phyloP scores from a whole-genome alignment of 2,888 invertebrate species.

The Nezara viridula region DNA sequence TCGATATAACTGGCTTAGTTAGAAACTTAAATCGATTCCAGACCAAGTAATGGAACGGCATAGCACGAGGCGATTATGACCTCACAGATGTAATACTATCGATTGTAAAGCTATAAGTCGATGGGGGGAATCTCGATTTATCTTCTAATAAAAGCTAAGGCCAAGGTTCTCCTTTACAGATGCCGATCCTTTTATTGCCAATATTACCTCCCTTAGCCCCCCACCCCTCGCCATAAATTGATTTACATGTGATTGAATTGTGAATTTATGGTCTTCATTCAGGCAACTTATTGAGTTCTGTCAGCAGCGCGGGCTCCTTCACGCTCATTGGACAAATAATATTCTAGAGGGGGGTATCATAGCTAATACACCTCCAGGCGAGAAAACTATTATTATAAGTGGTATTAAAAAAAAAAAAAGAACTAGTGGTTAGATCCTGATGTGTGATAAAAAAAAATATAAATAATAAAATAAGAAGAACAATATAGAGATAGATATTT shows the following conservation, averaged over 20 bases:
- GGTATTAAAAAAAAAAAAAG: too few species aligned
- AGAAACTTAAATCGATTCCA: not conserved
- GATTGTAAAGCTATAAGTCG: not conserved
- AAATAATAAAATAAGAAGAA: too few species aligned
- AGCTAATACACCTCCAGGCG: not conserved
- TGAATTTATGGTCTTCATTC: slow-evolving; percentile 37
- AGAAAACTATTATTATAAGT: not conserved
- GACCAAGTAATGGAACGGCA: not conserved
- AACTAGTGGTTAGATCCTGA: too few species aligned
- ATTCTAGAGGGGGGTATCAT: not conserved
- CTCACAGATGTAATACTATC: not conserved
- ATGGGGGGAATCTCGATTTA: slow-evolving; percentile 42
- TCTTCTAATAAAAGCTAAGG: slow-evolving; percentile 32
- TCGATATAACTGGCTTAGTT: not conserved
- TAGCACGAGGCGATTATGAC: slow-evolving; percentile 16
- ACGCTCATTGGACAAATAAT: not conserved
- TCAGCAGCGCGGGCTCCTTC: not conserved
- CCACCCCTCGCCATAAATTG: not conserved
- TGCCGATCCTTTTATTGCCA: slow-evolving; percentile 6
- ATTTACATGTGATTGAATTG: slow-evolving; percentile 43
- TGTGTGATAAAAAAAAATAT: too few species aligned
- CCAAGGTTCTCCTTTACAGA: slow-evolving; percentile 25
- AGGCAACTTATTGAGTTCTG: slow-evolving; percentile 33
- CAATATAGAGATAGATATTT: too few species aligned
- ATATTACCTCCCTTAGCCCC: slow-evolving; percentile 20